Percentiles rank a stretch among this genome's conserved stretches.
phyloP scores from a whole-genome alignment of 35 echinoderm and acorn worm species.

The Anneissia japonica region DNA sequence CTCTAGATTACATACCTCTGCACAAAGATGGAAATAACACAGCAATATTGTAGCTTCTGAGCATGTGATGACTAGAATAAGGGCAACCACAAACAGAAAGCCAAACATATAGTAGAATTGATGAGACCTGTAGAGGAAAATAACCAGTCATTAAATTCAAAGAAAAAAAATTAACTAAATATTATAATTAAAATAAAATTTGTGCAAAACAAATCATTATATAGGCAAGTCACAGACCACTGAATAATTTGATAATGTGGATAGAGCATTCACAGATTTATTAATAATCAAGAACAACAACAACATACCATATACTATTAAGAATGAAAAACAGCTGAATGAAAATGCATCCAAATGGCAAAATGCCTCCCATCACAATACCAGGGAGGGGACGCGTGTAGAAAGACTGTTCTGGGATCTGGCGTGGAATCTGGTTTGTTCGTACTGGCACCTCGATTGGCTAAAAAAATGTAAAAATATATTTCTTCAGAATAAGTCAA shows the following conservation, averaged over 20 bases:
- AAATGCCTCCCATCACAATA: constrained; percentile 93
- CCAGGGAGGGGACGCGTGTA: constrained; percentile 91
- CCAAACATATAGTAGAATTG: constrained; percentile 99
- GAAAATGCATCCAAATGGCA: constrained; percentile 98
- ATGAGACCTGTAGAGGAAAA: constrained; percentile 63
- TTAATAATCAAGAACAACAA: no score
- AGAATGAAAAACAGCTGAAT: constrained; percentile 99
- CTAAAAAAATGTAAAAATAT: constrained; percentile 15
- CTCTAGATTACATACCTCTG: constrained; percentile 63
- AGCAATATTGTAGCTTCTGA: constrained; percentile 95
- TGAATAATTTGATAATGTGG: no score
- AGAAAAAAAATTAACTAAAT: no score
- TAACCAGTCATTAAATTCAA: neutral
- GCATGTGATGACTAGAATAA: constrained; percentile 88
- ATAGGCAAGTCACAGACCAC: no score
- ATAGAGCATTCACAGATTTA: no score
- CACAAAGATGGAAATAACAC: constrained; percentile 98
- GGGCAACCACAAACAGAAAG: constrained; percentile 77
- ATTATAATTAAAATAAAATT: no score
- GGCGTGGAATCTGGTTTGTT: constrained; percentile 96
- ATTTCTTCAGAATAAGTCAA: no score
- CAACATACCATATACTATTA: constrained; percentile 97
- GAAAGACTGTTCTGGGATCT: constrained; percentile 98
- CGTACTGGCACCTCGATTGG: constrained; percentile 95
- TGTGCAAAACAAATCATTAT: no score